Evolutionary conservation across 1,140 invertebrate genomes (phyloP), one percentile per base, ranked within the genome.

Genomic region (Sipha flava): DNA sequence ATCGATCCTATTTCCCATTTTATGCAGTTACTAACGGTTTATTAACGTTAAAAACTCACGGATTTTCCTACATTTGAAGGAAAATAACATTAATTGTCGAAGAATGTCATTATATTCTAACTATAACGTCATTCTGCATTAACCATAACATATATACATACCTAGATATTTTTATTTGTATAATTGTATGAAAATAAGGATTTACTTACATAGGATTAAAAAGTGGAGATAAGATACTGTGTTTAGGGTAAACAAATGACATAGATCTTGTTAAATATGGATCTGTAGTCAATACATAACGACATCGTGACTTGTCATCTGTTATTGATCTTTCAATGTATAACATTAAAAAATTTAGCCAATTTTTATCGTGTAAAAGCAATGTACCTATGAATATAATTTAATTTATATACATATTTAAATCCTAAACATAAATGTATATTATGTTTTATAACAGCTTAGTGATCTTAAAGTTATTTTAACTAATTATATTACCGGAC

Each of bases 131-230:
- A n/a, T n/a, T n/a, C n/a, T n/a, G n/a, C n/a, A n/a, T n/a, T n/a
- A n/a, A n/a, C n/a, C n/a, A n/a, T n/a, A n/a, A n/a, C n/a, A n/a
- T n/a, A n/a, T n/a, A n/a, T n/a, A n/a, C n/a, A n/a, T n/a, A n/a
- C n/a, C n/a, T n/a, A 40, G 10, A 40, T 6, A 40, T 40, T 6
- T 40, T 10, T 10, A 10, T 40, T 40, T 40, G 37, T 40, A 40
- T 6, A 40, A 16, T 68, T 23, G 21, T 0, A 4, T 1, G 1
- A 26, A 34, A 52, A 10, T 45, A 81, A 83, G n/a, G n/a, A n/a
- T n/a, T n/a, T n/a, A 88, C 90, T 89, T 87, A 93, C 92, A 90
- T 86, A 29, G 87, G 87, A 85, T 93, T 88, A 81, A 94, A 91
- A 0, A 90, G 82, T 0, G 83, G 81, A 54, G 86, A 86, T 26